Evolutionary conservation across 2,888 invertebrate genomes (phyloP).

Genomic region (Sceliomorpha sp.): DNA sequence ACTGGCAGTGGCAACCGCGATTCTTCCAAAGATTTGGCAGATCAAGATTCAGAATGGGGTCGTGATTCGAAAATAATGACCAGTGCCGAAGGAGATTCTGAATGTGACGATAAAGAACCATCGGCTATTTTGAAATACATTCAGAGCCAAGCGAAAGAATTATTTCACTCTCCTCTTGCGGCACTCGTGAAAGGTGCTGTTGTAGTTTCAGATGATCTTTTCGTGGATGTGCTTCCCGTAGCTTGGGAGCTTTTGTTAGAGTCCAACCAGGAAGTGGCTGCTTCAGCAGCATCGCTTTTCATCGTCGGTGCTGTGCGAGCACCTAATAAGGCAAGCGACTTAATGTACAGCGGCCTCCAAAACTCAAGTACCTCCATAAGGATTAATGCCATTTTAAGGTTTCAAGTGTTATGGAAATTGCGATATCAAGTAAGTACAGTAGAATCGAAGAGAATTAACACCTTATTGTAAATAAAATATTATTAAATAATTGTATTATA

Average conservation of each 20-base stretch:
- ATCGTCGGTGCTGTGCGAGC: constrained; percentile 96
- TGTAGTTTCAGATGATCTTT: constrained; percentile 92
- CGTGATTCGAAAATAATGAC: constrained; percentile 69
- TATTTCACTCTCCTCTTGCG: constrained; percentile 94
- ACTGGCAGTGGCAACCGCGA: constrained; percentile 79
- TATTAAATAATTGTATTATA: background rate
- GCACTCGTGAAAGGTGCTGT: constrained; percentile 94
- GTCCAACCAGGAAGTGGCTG: constrained; percentile 92
- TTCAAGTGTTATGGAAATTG: constrained; percentile 97
- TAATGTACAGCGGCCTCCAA: constrained; percentile 93
- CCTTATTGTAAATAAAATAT: background rate
- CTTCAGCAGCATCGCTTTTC: constrained; percentile 93
- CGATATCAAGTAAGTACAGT: constrained; percentile 89
- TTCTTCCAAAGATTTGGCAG: constrained; percentile 82
- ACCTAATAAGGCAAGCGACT: constrained; percentile 92
- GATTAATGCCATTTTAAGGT: constrained; percentile 91
- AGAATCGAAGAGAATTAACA: background rate
- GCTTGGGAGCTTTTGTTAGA: constrained; percentile 98
- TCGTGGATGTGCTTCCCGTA: constrained; percentile 92
- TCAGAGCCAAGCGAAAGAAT: constrained; percentile 90
- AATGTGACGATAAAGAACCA: constrained; percentile 82
- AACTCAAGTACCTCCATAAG: constrained; percentile 91
- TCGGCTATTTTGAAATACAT: constrained; percentile 90
- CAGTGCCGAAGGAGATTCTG: constrained; percentile 75
- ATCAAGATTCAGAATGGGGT: constrained; percentile 80